Base-by-base conservation (phyloP, 2,113 vertebrate species). In the Colaptes auratus region DNA sequence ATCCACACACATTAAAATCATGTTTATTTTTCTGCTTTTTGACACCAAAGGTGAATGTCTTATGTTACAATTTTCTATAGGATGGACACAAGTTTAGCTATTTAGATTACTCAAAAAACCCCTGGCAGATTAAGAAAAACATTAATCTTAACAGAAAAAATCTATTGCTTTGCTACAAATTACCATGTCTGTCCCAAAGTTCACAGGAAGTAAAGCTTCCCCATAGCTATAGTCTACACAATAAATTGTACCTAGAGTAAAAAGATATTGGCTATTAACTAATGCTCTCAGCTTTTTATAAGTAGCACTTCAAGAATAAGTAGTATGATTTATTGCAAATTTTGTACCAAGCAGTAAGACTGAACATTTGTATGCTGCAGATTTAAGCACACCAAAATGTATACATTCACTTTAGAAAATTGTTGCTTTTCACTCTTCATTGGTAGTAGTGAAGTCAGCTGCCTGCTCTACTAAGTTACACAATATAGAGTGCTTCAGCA, bases 401-500 rank as follows among this genome's bases (percentile, higher is more conserved):
- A 96, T 97, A 97, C 96, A 97, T 97, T 97, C 96, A 96, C 75
- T 95, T 97, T 71, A 82, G 90, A 96, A 85, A 82, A 78, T 90
- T 90, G 94, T 89, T 96, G 93, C 84, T 93, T 93, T 87, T 97
- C 95, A 95, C 95, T 97, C 83, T 92, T 85, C 89, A 96, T 86
- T 96, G 97, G 96, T 97, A 96, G 86, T 94, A 92, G 11, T 81
- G 78, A 96, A 97, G 91, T 95, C 91, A 95, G 90, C 93, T 95
- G 86, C 80, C 88, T 95, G 93, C 53, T 92, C 92, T 95, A 95
- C 78, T 86, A 96, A 90, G 91, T 95, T 95, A 96, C 86, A 96
- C 81, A 97, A 89, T 6, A 90, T 52, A 93, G 73, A 94, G 95
- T 92, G 88, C 86, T 96, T 97, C 96, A 97, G 95, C 97, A 97